Percentiles rank a stretch among this genome's conserved stretches.
These are phyloP conservation scores for Operophtera brumata DNA, from an alignment of 2,888 invertebrate genomes.

Conservation along the genomic window DNA sequence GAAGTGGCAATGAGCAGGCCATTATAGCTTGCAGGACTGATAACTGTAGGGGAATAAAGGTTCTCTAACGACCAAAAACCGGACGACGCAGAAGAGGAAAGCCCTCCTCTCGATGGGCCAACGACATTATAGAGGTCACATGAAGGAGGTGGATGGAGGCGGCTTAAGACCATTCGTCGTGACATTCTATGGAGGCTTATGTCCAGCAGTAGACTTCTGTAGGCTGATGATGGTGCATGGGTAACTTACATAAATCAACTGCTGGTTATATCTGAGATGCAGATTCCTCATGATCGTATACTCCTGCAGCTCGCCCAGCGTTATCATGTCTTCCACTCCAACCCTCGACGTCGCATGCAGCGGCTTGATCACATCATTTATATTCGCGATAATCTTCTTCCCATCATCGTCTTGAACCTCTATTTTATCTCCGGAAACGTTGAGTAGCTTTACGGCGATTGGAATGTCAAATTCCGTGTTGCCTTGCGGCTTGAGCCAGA, in stretches of 20 bases:
- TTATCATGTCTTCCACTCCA: conserved; percentile 97
- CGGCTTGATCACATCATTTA: conserved; percentile 83
- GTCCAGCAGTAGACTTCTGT: background rate
- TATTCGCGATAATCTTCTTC: conserved; percentile 83
- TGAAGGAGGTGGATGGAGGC: too few relatives aligned
- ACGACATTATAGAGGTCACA: too few relatives aligned
- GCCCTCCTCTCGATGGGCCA: too few relatives aligned
- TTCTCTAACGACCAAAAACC: too few relatives aligned
- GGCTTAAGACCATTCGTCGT: too few relatives aligned
- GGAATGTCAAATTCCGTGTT: conserved; percentile 91
- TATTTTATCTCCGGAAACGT: conserved; percentile 87
- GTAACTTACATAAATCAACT: conserved; percentile 93
- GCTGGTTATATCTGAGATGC: conserved; percentile 91
- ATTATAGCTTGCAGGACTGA: too few relatives aligned
- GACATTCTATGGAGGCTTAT: too few relatives aligned
- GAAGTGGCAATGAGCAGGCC: too few relatives aligned
- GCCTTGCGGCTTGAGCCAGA: conserved; percentile 91
- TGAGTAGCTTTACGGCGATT: conserved; percentile 90
- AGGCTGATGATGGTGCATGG: background rate
- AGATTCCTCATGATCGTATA: conserved; percentile 95
- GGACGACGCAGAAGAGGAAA: too few relatives aligned
- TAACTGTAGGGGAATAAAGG: too few relatives aligned
- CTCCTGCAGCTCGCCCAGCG: conserved; percentile 95
- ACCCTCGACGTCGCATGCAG: conserved; percentile 89
- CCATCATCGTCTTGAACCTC: conserved; percentile 92